Evolutionary conservation across 2,888 invertebrate genomes (phyloP), one percentile per base, ranked within the genome.

Genomic region (Margaritifera margaritifera): DNA sequence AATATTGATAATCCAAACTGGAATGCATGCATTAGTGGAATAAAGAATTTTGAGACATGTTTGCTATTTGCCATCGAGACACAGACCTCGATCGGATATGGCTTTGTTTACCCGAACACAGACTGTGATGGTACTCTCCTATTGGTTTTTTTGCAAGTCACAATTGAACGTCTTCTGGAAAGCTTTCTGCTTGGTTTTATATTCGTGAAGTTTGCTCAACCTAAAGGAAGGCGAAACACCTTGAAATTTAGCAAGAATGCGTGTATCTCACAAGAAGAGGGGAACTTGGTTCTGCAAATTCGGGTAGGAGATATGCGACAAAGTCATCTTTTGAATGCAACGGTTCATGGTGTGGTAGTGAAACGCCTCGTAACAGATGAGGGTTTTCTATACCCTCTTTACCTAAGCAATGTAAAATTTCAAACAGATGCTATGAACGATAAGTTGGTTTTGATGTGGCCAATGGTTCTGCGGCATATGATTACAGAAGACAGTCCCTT

Each of bases 1-100:
- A 77, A 83, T 60, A 64, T 74, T 18, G 64, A 78, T 56, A 81
- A 86, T 20, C 72, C 79, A 0, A 71, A 80, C 53, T 88, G 89
- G 88, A 80, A 80, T 52, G 89, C 90, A 5, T 91, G 91, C 74
- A 85, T 91, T 72, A 92, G 92, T 63, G 94, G 95, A 81, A 94
- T 98, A 75, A 92, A 94, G 84, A 93, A 94, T 66, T 97, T 98
- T 89, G 94, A 95, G 66, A 95, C 97, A 65, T 96, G 97, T 85
- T 96, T 98, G 90, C 92, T 98, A 52, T 98, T 97, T 91, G 97
- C 97, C 77, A 94, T 98, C 50, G 98, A 98, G 91, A 98, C 97
- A 3, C 98, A 98, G 90, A 96, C 97, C 90, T 98, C 98, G 11
- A 98, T 98, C 80, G 97, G 96, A 55, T 96, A 96, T 87, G 96